These are phyloP conservation scores for Suillia variegata DNA, from an alignment of 2,888 invertebrate genomes.

Conservation along the genomic window DNA sequence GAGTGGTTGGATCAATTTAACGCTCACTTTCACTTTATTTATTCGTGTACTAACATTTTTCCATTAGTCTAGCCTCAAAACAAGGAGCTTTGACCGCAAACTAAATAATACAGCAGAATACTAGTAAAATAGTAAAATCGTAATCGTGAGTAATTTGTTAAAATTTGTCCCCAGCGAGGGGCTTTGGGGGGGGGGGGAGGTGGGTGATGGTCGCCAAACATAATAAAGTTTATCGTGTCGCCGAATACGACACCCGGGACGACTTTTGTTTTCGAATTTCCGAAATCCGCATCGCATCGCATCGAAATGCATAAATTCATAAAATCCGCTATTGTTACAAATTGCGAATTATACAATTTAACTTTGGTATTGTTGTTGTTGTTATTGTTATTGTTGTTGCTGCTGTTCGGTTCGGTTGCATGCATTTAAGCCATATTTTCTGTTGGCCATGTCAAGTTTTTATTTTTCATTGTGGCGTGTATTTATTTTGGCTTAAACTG, in stretches of 20 bases:
- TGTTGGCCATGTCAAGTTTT: neutral
- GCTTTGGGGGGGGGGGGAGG: neutral
- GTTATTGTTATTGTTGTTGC: neutral
- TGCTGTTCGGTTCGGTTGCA: no score
- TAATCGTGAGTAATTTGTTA: conserved; percentile 12
- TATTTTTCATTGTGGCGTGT: neutral
- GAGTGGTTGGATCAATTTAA: no score
- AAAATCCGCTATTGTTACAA: conserved; percentile 32
- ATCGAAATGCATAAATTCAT: conserved; percentile 44
- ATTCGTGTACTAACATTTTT: neutral
- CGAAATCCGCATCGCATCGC: conserved; percentile 17
- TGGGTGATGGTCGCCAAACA: neutral
- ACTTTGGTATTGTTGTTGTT: neutral
- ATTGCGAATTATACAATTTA: conserved; percentile 40
- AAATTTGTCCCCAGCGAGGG: neutral
- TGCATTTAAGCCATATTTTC: conserved; percentile 42
- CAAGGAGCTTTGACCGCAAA: conserved; percentile 6
- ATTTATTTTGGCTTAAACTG: no score
- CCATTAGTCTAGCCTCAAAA: neutral
- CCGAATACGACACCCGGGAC: conserved; percentile 18
- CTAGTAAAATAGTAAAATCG: neutral
- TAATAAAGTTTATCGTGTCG: conserved; percentile 44
- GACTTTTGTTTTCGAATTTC: neutral
- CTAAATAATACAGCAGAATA: no score
- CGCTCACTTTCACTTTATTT: no score